Evolutionary conservation across 2,113 vertebrate genomes (phyloP), one percentile per base, ranked within the genome.

Genomic region (Paedocypris sp.): DNA sequence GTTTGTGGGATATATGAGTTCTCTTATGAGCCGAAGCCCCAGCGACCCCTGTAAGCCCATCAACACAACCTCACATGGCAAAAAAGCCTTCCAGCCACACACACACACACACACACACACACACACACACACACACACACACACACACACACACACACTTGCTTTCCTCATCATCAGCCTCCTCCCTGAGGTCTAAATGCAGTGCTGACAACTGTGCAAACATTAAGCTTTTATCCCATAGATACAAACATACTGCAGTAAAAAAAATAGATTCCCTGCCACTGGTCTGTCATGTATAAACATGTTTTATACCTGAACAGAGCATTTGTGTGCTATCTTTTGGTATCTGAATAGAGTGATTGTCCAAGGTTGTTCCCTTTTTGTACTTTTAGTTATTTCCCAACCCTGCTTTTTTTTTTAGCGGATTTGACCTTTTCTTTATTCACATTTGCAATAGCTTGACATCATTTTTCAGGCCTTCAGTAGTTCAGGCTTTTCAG

Each of bases 161-260:
- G 23, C 16, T 11, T 49, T 39, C 52, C 12, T 33, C 29, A 33
- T 2, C 19, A 52, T 51, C 58, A 54, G 35, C 64, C 28, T 26
- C 71, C 58, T 64, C 67, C 56, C 70, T 70, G 70, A 62, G 42
- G 71, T 65, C 67, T 72, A 67, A 63, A 74, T 69, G 71, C 79
- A 77, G 47, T 64, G 36, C 53, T 47, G 63, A 68, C 79, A 80
- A 74, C 74, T 80, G 78, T 54, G 73, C 66, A 75, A 77, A 77
- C 75, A 78, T 75, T 72, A 51, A 66, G 53, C 28, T 31, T 39
- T 8, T 35, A 42, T 63, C 36, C 13, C 46, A 33, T 19, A 20
- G 35, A 60, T 39, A 60, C 66, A 25, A 64, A 12, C 48, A 49
- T 26, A 11, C 26, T 32, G 39, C 5, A 42, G 36, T 20, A 39